Evolutionary conservation across 1,140 invertebrate genomes (phyloP).

Genomic region (Drosophila ercepeae): DNA sequence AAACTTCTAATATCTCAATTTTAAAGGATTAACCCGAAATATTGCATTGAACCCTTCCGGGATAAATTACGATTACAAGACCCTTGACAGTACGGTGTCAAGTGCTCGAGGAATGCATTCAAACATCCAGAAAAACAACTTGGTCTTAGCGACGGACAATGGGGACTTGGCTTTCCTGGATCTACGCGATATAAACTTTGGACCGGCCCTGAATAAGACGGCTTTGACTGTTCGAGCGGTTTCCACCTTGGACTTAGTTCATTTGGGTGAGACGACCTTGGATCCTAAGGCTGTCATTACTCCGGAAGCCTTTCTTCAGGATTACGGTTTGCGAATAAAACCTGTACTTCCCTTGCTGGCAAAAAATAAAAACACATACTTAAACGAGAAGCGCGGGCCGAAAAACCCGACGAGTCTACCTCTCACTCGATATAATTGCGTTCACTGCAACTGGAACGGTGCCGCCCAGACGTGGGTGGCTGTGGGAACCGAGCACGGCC

Average conservation of each 20-base stretch:
- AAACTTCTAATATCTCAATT: neutral
- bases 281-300: conserved; percentile 1
- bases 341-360: conserved; percentile 24
- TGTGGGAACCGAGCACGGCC: conserved; percentile 70
- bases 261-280: conserved; percentile 12
- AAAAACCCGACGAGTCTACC: conserved; percentile 20
- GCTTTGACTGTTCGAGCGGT: conserved; percentile 10
- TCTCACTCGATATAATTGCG: conserved; percentile 49
- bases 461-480: conserved; percentile 50
- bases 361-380: conserved; percentile 4
- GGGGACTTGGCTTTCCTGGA: conserved; percentile 61
- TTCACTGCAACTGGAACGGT: conserved; percentile 64
- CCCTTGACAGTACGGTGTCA: conserved; percentile 41
- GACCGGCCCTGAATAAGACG: conserved; percentile 13
- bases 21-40: conserved; percentile 40
- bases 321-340: conserved; percentile 58
- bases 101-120: conserved; percentile 49
- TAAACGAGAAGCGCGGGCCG: conserved; percentile 30
- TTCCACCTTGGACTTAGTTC: conserved; percentile 27
- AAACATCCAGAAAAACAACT: conserved; percentile 41
- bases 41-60: conserved; percentile 48
- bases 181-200: conserved; percentile 40
- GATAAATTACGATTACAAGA: conserved; percentile 23
- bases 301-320: conserved; percentile 34
- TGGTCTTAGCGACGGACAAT: conserved; percentile 45